Conservation (phyloP, 2,888 invertebrate genomes). For the Congeria kusceri region DNA sequence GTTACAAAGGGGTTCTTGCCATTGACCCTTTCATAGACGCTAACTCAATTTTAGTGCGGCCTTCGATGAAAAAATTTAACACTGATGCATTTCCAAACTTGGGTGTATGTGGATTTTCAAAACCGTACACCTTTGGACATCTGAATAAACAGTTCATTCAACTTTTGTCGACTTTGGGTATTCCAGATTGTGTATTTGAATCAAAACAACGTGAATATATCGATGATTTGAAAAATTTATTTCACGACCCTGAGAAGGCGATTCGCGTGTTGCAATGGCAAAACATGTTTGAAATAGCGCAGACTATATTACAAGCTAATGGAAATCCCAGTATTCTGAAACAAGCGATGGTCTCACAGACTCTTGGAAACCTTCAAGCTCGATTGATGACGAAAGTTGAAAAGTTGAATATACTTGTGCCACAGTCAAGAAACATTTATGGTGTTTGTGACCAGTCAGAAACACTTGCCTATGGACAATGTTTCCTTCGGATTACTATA, state of each 20-base stretch:
- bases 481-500: constrained; percentile 71
- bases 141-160: constrained; percentile 83
- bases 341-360: neutral
- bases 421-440: constrained; percentile 77
- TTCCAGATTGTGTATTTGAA: constrained; percentile 71
- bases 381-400: constrained; percentile 16
- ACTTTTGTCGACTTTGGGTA: constrained; percentile 74
- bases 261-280: constrained; percentile 42
- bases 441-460: constrained; percentile 83
- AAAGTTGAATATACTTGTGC: constrained; percentile 38
- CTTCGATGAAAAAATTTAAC: constrained; percentile 52
- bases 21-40: constrained; percentile 29
- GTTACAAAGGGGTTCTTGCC: constrained; percentile 62
- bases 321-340: neutral
- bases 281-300: constrained; percentile 19
- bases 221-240: constrained; percentile 44
- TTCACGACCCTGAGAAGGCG: constrained; percentile 34
- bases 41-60: constrained; percentile 31
- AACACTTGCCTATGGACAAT: constrained; percentile 80
- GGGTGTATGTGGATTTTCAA: constrained; percentile 54
- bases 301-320: no score
- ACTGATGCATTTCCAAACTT: constrained; percentile 32
- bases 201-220: constrained; percentile 67
- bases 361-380: constrained; percentile 23
- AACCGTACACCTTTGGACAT: constrained; percentile 61